Percentiles rank a stretch among this genome's conserved stretches.
Conservation (phyloP, 2,113 vertebrate species). For the Campylorhamphus procurvoides region DNA sequence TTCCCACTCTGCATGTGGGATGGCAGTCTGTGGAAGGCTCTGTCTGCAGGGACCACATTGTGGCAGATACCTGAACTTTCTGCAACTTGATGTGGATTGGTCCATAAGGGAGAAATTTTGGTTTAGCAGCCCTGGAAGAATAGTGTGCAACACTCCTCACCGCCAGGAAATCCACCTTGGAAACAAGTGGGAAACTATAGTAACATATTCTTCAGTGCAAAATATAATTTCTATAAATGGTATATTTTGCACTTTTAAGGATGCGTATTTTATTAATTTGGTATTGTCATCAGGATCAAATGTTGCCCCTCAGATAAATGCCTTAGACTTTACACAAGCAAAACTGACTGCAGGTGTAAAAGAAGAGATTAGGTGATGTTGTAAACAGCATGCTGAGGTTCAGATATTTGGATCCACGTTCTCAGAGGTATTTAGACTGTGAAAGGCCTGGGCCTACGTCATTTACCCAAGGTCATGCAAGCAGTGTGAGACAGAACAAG, state of each 20-base stretch:
- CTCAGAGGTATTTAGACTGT: background rate
- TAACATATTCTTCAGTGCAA: rapidly evolving
- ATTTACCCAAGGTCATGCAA: background rate
- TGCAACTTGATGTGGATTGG: rapidly evolving
- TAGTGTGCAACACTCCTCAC: background rate
- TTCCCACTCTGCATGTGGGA: background rate
- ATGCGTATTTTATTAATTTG: background rate
- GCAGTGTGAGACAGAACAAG: background rate
- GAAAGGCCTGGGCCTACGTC: background rate
- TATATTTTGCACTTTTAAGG: background rate
- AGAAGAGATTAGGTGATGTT: background rate
- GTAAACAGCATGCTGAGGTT: background rate
- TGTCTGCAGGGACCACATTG: rapidly evolving
- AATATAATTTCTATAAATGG: background rate
- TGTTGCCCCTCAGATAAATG: background rate
- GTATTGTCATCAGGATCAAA: background rate
- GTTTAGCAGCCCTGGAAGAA: background rate
- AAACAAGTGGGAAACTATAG: background rate
- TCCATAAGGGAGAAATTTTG: rapidly evolving
- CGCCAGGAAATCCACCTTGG: background rate
- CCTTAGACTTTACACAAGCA: background rate
- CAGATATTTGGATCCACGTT: background rate
- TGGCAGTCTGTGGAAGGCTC: background rate
- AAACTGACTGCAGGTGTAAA: background rate
- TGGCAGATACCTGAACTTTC: background rate